Evolutionary conservation across 2,888 invertebrate species (phyloP).

Genomic region (Nebria brevicollis): DNA sequence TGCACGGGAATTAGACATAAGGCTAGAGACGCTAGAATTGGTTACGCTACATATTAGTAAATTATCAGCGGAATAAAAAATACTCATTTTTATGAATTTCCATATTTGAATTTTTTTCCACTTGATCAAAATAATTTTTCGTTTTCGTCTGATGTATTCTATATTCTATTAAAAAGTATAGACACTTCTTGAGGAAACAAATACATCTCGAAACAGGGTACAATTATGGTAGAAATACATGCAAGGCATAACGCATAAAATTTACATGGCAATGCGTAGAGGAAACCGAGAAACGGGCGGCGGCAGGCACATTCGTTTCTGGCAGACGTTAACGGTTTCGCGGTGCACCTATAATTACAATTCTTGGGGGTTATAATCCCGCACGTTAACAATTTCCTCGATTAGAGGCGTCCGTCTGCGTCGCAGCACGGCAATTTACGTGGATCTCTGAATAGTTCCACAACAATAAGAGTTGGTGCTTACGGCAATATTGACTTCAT

Average conservation of each 20-base stretch:
- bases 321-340: slow-evolving; percentile 20
- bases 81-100: no score
- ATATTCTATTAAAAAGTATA: slow-evolving; percentile 19
- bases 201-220: neutral
- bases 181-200: no score
- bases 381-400: slow-evolving; percentile 22
- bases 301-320: neutral
- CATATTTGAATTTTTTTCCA: no score
- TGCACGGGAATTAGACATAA: no score
- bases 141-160: slow-evolving; percentile 8
- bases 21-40: no score
- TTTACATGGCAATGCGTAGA: slow-evolving; percentile 20
- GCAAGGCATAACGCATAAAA: slow-evolving; percentile 23
- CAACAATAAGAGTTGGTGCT: slow-evolving; percentile 29
- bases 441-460: slow-evolving; percentile 26
- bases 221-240: neutral
- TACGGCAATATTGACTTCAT: slow-evolving; percentile 7
- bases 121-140: slow-evolving; percentile 28
- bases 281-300: neutral
- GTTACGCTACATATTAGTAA: no score
- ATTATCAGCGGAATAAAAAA: no score
- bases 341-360: slow-evolving; percentile 27
- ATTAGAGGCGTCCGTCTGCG: slow-evolving; percentile 21
- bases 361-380: slow-evolving; percentile 19
- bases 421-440: slow-evolving; percentile 16